Base-by-base conservation (phyloP, 1,140 invertebrate species). In the Galendromus occidentalis region DNA sequence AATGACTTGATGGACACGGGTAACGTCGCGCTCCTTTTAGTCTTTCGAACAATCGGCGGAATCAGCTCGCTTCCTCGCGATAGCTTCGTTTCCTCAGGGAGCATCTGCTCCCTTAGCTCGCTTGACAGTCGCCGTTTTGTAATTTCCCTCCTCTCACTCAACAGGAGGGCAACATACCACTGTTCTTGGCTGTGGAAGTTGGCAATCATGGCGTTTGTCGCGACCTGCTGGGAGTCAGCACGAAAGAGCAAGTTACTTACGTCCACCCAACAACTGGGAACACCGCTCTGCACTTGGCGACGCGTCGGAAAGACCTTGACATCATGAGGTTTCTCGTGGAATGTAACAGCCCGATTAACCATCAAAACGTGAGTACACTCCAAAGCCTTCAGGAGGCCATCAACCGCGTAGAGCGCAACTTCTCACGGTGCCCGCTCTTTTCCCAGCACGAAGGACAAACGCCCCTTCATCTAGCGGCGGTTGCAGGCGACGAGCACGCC, bases 121-220 rank as follows among this genome's bases (percentile, higher is more conserved):
- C n/a, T n/a, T n/a, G n/a, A n/a, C n/a, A n/a, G n/a, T n/a, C n/a
- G n/a, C n/a, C n/a, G n/a, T n/a, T 1, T 33, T n/a, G 41, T 59
- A 39, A 68, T 68, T 39, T 28, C 42, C 67, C 65, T 20, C 44
- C 45, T 20, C 70, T 67, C 63, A 17, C 17, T 30, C 80, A 78
- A 59, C 79, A 92, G 90, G 85, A 84, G 76, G 92, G 91, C 66
- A 89, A 88, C 76, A 87, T 94, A 71, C 91, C 93, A 68, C 78
- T 98, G 70, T 84, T 95, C 72, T 77, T 92, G 70, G 90, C 93
- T 30, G 85, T 95, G 64, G 90, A 95, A 75, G 84, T 85, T 41
- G 91, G 91, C 14, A 95, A 94, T 76, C 85, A 91, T 73, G 86
- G 86, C 64, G 91, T 94, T 81, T 87, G 87, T 71, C 82, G 86